A percentile compares a stretch with the other conserved stretches of the same genome.
phyloP scores from a whole-genome alignment of 2,113 vertebrate genomes.

The Thomomys bottae region DNA sequence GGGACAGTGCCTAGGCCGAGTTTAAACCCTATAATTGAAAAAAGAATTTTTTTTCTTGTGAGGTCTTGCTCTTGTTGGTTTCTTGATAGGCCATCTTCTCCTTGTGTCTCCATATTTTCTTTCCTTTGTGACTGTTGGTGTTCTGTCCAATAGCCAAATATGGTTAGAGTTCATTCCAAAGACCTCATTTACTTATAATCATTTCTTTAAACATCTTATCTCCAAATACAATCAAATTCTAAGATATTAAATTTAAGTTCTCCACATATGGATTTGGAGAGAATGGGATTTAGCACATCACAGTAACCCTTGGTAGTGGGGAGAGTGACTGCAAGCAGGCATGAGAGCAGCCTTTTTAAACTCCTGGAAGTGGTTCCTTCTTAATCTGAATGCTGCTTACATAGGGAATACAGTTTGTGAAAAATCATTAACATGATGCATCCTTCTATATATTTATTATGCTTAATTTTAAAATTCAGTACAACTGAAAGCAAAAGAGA shows the following conservation, averaged over 20 bases:
- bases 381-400: neutral
- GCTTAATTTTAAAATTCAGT: constrained; percentile 15
- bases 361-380: neutral
- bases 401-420: neutral
- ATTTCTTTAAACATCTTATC: neutral
- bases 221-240: neutral
- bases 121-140: neutral
- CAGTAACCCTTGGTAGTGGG: neutral
- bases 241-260: neutral
- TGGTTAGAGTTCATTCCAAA: neutral
- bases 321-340: neutral
- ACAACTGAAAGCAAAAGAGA: constrained; percentile 18
- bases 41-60: neutral
- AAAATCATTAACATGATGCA: neutral
- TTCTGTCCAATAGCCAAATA: neutral
- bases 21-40: no score
- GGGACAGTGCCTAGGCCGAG: no score
- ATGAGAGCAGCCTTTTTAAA: neutral
- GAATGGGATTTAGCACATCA: neutral
- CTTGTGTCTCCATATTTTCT: neutral
- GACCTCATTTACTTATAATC: neutral
- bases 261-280: neutral
- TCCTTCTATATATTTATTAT: neutral
- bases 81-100: neutral
- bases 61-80: neutral